Evolutionary conservation across 2,797 vertebrate genomes (phyloP).

Genomic region (Halcyon smyrnensis): DNA sequence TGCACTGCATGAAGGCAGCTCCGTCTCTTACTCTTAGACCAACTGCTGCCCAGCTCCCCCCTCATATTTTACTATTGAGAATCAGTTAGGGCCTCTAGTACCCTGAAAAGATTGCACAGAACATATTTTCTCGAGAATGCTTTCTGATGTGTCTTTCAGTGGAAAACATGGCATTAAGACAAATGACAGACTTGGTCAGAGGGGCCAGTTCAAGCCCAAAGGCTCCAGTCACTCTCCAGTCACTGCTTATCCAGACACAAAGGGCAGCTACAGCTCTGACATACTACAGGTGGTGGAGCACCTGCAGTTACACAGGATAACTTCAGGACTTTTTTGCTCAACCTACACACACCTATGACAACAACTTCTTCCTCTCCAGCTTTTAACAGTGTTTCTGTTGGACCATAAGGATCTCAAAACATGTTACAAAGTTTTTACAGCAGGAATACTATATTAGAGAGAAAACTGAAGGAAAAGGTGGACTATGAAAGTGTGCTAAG

Average conservation of each 20-base stretch:
- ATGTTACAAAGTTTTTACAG: not conserved
- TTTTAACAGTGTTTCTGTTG: not conserved
- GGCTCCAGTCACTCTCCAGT: not conserved
- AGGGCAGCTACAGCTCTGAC: not conserved
- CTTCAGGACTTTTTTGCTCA: not conserved
- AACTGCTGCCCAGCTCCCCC: not conserved
- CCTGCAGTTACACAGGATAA: not conserved
- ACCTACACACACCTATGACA: accelerated
- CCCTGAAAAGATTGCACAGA: not conserved
- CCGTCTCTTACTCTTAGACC: not conserved
- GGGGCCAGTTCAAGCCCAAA: not conserved
- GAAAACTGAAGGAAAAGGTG: not conserved
- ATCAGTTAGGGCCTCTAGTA: not conserved
- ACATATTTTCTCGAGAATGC: not conserved
- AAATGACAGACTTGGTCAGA: not conserved
- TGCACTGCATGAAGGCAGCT: not conserved
- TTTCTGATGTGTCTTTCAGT: not conserved
- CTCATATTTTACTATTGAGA: not conserved
- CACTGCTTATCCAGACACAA: not conserved
- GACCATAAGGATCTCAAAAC: not conserved
- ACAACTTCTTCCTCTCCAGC: not conserved
- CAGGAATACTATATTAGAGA: not conserved
- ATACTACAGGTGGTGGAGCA: not conserved
- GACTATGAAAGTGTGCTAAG: not conserved
- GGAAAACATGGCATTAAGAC: not conserved